These are phyloP conservation scores for Papilio gigon DNA, from an alignment of 2,888 invertebrate species.

Conservation along the genomic window DNA sequence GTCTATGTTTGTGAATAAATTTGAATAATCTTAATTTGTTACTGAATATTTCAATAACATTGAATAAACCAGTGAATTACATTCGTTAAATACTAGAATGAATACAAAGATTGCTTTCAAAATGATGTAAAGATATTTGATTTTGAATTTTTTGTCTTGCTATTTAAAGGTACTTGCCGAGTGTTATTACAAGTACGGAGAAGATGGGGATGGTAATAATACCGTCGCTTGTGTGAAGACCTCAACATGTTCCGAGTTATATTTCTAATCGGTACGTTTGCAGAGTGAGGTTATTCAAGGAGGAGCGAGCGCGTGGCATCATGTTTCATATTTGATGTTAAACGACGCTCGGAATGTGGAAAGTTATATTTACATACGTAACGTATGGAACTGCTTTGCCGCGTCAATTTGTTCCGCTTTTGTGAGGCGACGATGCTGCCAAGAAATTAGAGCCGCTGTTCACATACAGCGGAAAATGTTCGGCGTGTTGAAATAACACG, in stretches of 20 bases:
- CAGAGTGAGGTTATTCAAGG: constrained; percentile 9
- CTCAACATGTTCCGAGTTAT: background rate
- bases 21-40: too few species aligned
- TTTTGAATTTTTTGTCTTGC: background rate
- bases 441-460: constrained; percentile 60
- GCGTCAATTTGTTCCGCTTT: constrained; percentile 44
- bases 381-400: constrained; percentile 24
- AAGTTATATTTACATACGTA: constrained; percentile 35
- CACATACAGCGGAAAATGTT: constrained; percentile 34
- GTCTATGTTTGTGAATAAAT: too few species aligned
- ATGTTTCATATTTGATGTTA: constrained; percentile 37
- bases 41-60: too few species aligned
- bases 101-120: background rate
- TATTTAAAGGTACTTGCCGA: too few species aligned
- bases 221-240: background rate
- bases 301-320: constrained; percentile 1
- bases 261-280: constrained; percentile 7
- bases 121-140: background rate
- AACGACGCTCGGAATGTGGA: constrained; percentile 29
- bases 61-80: too few species aligned
- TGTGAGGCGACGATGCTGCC: constrained; percentile 48
- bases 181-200: too few species aligned
- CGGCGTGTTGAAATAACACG: constrained; percentile 61
- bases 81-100: too few species aligned
- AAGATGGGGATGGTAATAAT: too few species aligned